A percentile compares a stretch with the other conserved stretches of the same genome.
phyloP scores from a whole-genome alignment of 2,797 vertebrate species.

The Sebastes itinus region DNA sequence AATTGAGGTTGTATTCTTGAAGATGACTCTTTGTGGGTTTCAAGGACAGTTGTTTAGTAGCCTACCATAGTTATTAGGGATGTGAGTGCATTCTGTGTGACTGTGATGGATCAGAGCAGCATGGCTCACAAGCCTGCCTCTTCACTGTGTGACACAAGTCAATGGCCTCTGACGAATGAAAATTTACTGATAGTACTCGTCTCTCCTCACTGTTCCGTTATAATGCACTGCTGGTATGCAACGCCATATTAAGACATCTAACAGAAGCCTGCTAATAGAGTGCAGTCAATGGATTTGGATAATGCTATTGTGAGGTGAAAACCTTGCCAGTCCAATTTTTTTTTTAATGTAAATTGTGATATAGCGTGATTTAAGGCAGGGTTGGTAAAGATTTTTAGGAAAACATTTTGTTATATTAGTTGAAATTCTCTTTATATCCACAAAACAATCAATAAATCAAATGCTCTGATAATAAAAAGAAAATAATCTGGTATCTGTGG shows the following conservation, averaged over 20 bases:
- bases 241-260: not conserved
- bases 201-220: conserved; percentile 18
- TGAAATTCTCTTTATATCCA: too few relatives aligned
- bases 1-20: not conserved
- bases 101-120: conserved; percentile 66
- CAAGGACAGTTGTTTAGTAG: conserved; percentile 8
- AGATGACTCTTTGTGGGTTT: not conserved
- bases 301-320: not conserved
- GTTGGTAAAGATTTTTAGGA: too few relatives aligned
- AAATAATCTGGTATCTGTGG: too few relatives aligned
- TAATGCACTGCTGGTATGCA: conserved; percentile 28
- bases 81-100: conserved; percentile 39
- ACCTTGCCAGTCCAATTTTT: not conserved
- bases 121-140: conserved; percentile 58
- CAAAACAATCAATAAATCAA: too few relatives aligned
- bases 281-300: not conserved
- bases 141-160: conserved; percentile 59
- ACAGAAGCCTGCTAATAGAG: conserved; percentile 1
- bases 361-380: not conserved
- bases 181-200: conserved; percentile 37
- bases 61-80: not conserved
- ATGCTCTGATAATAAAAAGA: too few relatives aligned
- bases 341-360: not conserved
- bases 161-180: conserved; percentile 71
- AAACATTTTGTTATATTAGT: accelerated